Evolutionary conservation across 2,888 invertebrate genomes (phyloP).

Genomic region (Ectemnius continuus): DNA sequence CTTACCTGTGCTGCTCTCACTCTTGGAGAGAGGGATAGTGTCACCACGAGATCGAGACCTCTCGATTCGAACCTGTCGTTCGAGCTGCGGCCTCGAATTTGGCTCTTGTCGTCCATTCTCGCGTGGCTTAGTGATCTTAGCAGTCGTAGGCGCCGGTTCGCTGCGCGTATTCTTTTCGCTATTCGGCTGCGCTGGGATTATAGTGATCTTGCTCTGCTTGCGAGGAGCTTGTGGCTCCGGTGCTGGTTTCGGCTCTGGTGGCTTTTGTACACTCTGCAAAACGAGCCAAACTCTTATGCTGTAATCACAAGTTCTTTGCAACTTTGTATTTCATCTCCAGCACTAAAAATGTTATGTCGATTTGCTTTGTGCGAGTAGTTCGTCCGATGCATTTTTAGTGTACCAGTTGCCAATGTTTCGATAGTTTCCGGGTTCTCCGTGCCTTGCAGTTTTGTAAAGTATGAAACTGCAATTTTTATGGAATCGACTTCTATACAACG

Average conservation of each 20-base stretch:
- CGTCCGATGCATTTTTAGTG: too few relatives aligned
- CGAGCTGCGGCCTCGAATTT: slow-evolving; percentile 73
- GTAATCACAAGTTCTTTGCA: not conserved
- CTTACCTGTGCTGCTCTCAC: slow-evolving; percentile 75
- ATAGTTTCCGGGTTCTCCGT: too few relatives aligned
- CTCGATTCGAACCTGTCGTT: slow-evolving; percentile 75
- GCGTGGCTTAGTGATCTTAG: slow-evolving; percentile 59
- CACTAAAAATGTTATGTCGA: not conserved
- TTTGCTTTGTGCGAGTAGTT: too few relatives aligned
- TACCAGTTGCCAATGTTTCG: too few relatives aligned
- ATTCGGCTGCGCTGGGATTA: slow-evolving; percentile 76
- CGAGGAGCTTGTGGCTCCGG: slow-evolving; percentile 62
- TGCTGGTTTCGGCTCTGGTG: slow-evolving; percentile 61
- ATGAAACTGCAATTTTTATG: not conserved
- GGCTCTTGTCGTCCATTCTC: slow-evolving; percentile 75
- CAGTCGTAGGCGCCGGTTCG: slow-evolving; percentile 53
- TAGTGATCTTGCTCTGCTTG: slow-evolving; percentile 78
- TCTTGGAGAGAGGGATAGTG: slow-evolving; percentile 71
- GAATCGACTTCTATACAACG: not conserved
- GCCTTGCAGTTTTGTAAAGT: too few relatives aligned
- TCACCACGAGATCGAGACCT: slow-evolving; percentile 74
- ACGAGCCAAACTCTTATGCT: not conserved
- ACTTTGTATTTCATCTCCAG: not conserved
- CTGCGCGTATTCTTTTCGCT: slow-evolving; percentile 66
- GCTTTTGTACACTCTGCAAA: slow-evolving; percentile 73